These are phyloP conservation scores for Heliconius sara DNA, from an alignment of 2,888 invertebrate genomes.

Conservation along the genomic window DNA sequence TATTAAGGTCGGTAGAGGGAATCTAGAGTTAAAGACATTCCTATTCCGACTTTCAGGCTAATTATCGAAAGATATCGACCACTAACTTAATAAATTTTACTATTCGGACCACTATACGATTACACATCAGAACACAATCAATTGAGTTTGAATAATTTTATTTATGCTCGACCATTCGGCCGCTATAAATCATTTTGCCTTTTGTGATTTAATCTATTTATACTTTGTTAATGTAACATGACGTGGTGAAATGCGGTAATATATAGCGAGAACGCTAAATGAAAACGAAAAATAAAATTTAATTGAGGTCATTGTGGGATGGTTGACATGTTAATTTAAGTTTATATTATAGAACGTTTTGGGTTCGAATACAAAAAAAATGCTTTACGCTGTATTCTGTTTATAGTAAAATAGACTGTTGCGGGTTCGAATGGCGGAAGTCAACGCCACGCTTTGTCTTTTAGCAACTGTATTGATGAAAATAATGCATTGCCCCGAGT, in stretches of 20 bases:
- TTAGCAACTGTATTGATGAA: too few relatives aligned
- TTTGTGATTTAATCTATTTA: slow-evolving; percentile 29
- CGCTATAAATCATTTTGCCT: slow-evolving; percentile 19
- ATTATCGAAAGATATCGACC: background rate
- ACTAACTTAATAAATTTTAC: background rate
- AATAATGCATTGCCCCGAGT: too few relatives aligned
- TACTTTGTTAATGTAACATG: slow-evolving; percentile 14
- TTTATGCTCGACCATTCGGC: slow-evolving; percentile 8
- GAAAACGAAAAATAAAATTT: background rate
- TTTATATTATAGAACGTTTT: too few relatives aligned
- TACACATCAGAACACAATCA: slow-evolving; percentile 19
- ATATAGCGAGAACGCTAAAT: background rate
- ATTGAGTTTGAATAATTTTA: slow-evolving; percentile 20
- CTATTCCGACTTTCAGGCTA: too few relatives aligned
- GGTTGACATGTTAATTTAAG: too few relatives aligned
- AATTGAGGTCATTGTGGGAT: background rate
- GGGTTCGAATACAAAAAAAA: too few relatives aligned
- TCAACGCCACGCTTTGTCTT: too few relatives aligned
- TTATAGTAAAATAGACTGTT: too few relatives aligned
- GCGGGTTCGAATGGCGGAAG: too few relatives aligned
- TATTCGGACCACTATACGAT: slow-evolving; percentile 5
- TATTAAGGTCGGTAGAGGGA: too few relatives aligned
- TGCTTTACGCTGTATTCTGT: too few relatives aligned
- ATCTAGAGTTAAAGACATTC: too few relatives aligned
- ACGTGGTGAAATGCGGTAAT: background rate